Evolutionary conservation across 2,797 vertebrate species (phyloP), one percentile per base, ranked within the genome.

Genomic region (Streptopelia turtur): DNA sequence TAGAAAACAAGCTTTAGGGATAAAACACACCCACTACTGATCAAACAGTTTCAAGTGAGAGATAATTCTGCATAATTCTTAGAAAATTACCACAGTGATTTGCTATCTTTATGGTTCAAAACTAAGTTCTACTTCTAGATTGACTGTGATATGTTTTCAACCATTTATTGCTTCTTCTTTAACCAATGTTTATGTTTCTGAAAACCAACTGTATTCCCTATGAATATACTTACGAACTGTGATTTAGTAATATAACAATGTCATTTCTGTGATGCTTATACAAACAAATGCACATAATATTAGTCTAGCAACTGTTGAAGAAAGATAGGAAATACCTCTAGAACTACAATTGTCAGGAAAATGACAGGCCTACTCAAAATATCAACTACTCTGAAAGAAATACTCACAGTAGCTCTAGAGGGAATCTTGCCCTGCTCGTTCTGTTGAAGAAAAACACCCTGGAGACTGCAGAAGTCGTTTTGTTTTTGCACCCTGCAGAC

Each of bases 401-500:
- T 64, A 31, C 41, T 71, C 76, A 41, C n/a, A 64, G 76, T 5
- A 71, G 57, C 25, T 81, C 53, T 49, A 93, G 64, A 28, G 56
- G 2, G 1, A 93, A 86, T 75, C 39, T 28, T 85, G 25, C 50
- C 20, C 50, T 55, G 8, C 47, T 91, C 6, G 2, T 77, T 80
- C 82, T 82, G 35, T 56, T 59, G 71, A 96, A 92, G 33, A 78
- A 78, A 84, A 93, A 75, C 64, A 82, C 92, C 93, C 89, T 37
- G 50, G 92, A 92, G 93, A 75, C 65, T n/a, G 31, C 11, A 75
- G n/a, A 81, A 75, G n/a, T 93, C 90, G 16, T 97, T 97, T 97
- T 83, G 85, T 59, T 96, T 98, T 97, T 13, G 12, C 90, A 93
- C 81, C 81, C 82, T 85, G 66, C 80, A 92, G 96, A 91, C 92